phyloP scores from a whole-genome alignment of 2,888 invertebrate genomes.

The Resseliella maxima region DNA sequence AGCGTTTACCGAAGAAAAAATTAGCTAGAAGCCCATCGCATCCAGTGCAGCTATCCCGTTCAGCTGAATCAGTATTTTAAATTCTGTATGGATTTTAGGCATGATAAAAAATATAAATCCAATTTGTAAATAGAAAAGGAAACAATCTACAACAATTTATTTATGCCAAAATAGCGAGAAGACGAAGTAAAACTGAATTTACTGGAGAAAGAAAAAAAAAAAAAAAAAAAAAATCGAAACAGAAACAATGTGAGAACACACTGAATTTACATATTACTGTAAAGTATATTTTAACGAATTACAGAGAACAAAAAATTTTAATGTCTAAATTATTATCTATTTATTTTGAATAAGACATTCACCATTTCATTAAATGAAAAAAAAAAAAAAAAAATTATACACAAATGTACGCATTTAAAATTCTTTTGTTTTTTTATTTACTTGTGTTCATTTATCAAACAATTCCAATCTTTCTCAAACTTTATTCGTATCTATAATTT shows the following conservation, averaged over 20 bases:
- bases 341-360: constrained; percentile 13
- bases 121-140: background rate
- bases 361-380: background rate
- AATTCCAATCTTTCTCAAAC: too few species aligned
- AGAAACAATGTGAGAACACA: background rate
- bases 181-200: background rate
- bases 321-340: constrained; percentile 33
- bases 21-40: constrained; percentile 97
- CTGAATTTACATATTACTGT: constrained; percentile 14
- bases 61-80: constrained; percentile 93
- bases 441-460: background rate
- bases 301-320: background rate
- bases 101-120: background rate
- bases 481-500: background rate
- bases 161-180: background rate
- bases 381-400: too few species aligned
- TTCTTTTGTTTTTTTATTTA: background rate
- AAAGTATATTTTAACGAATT: constrained; percentile 1
- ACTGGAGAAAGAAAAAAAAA: background rate
- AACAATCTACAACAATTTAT: background rate
- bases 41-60: constrained; percentile 95
- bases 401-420: background rate
- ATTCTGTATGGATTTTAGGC: background rate
- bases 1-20: constrained; percentile 93
- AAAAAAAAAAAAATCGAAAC: background rate